phyloP scores from a whole-genome alignment of 2,797 vertebrate species.

The Epinephelus awoara region DNA sequence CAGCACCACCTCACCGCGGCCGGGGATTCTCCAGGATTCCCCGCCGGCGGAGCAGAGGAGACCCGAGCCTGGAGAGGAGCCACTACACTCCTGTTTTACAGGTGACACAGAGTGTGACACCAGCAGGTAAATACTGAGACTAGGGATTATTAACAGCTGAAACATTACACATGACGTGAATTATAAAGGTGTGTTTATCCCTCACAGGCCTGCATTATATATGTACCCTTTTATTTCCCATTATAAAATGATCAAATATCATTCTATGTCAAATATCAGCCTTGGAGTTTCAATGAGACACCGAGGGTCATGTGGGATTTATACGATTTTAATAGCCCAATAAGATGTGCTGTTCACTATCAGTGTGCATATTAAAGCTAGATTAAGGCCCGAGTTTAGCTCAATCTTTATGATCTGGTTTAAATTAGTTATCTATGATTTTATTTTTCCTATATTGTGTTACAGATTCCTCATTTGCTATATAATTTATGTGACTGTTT shows the following conservation, averaged over 20 bases:
- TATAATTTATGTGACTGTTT: not conserved
- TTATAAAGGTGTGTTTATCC: not conserved
- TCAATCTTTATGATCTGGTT: not conserved
- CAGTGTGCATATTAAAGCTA: not conserved
- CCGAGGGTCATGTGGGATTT: not conserved
- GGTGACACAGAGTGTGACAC: not conserved
- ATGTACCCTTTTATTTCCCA: not conserved
- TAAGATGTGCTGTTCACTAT: not conserved
- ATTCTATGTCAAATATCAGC: not conserved
- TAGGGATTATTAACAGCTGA: not conserved
- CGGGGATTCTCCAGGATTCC: slow-evolving; percentile 38
- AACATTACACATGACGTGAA: not conserved
- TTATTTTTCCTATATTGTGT: not conserved
- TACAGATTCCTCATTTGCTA: not conserved
- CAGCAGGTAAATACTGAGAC: not conserved
- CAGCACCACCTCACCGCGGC: slow-evolving; percentile 22
- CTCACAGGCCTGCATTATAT: no score
- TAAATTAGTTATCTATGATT: not conserved
- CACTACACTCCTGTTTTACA: not conserved
- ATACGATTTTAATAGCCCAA: not conserved
- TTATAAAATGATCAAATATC: not conserved
- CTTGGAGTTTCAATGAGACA: not conserved
- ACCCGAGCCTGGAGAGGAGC: not conserved
- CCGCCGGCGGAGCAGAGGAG: slow-evolving; percentile 17
- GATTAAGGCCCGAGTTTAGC: not conserved